Evolutionary conservation across 2,888 invertebrate species (phyloP), one percentile per base, ranked within the genome.

Genomic region (Rotaria socialis): DNA sequence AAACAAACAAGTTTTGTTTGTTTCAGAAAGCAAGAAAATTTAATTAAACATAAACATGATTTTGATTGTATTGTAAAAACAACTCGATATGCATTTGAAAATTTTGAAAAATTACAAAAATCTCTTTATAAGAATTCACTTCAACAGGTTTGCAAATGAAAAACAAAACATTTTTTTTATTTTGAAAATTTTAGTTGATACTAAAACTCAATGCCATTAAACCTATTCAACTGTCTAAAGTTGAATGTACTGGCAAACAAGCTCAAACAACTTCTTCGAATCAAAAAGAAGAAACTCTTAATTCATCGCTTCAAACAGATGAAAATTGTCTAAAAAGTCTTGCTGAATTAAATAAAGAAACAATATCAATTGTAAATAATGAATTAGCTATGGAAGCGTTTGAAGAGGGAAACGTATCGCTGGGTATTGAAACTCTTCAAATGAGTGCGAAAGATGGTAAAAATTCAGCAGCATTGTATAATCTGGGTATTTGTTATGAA

Each of bases 401-500:
- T 0, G 80, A 80, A 80, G 10, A 24, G 5, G 80, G 80, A 80
- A 47, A 80, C n/a, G 22, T 47, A 19, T 24, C 47, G 14, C 1
- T n/a, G 1, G 80, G 47, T n/a, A 80, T 80, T 47, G 80, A 80
- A 80, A 11, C 24, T n/a, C n/a, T 80, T 47, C 47, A 80, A 80
- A 24, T 14, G 0, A 80, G 47, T 47, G 80, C 47, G 11, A 80
- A 80, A 80, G 16, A 24, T 43, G 80, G 47, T n/a, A n/a, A n/a
- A 47, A 80, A 80, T 80, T 24, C 80, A 14, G 43, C 80, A 47
- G 80, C 80, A 47, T 80, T 80, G 2, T 80, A 80, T 47, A 80
- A 80, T 47, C 5, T 80, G 0, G 80, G 47, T 3, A 8, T 80
- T 47, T 80, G 80, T 47, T n/a, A 80, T 47, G 80, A 80, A 80